Percentiles rank a stretch among this genome's conserved stretches.
phyloP scores from a whole-genome alignment of 2,797 vertebrate species.

The Leucoraja ocellata region DNA sequence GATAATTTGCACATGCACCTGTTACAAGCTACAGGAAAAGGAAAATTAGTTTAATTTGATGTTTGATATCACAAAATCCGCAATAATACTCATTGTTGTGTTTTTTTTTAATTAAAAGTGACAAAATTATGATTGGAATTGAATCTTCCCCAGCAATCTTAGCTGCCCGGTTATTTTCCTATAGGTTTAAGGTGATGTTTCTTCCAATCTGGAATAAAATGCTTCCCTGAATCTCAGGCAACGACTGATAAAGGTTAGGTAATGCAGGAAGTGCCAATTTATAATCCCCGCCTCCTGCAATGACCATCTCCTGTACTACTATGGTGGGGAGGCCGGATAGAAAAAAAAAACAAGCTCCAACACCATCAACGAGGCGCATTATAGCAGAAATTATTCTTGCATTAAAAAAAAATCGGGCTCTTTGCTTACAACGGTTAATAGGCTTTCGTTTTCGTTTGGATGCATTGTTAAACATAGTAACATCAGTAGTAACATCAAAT shows the following conservation, averaged over 20 bases:
- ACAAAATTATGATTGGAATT: background rate
- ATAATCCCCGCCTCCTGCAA: slow-evolving; percentile 19
- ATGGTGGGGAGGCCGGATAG: background rate
- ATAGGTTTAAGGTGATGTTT: no score
- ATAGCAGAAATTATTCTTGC: background rate
- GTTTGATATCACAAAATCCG: background rate
- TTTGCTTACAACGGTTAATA: background rate
- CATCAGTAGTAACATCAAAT: background rate
- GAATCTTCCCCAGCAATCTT: no score
- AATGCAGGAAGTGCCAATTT: slow-evolving; percentile 31
- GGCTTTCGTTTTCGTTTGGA: background rate
- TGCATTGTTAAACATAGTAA: no score
- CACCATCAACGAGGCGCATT: background rate
- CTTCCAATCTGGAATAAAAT: background rate
- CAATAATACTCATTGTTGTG: background rate
- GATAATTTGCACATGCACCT: background rate
- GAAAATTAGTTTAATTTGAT: no score
- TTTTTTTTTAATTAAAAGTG: background rate
- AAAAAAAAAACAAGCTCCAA: background rate
- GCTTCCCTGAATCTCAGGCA: background rate
- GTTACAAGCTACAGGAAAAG: background rate
- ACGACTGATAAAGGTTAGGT: slow-evolving; percentile 4
- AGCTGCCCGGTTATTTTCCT: background rate
- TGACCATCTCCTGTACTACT: background rate
- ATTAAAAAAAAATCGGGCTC: background rate